Base-by-base conservation (phyloP, 2,888 invertebrate species). In the Drosophila robusta region DNA sequence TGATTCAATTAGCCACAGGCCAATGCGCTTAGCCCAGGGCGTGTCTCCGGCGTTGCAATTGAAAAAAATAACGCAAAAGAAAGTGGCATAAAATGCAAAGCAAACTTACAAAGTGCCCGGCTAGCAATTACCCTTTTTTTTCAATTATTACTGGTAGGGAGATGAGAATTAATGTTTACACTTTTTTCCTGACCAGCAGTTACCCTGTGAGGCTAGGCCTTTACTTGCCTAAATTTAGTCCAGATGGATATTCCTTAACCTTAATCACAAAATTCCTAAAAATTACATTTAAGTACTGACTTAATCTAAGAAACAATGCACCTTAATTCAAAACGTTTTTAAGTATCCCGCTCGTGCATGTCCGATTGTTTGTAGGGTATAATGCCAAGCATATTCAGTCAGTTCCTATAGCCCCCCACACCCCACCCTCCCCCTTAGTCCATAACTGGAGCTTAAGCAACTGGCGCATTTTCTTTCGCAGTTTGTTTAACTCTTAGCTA, bases 1-100 rank as follows among this genome's bases (percentile, higher is more conserved):
- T 87, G 78, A 87, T 87, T 85, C 82, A 82, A 84, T 87, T 87
- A 85, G 78, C 50, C 68, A 83, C 86, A 80, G 77, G 41, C 70
- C 77, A 85, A 63, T 83, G 83, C 75, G 50, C 60, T 74, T 63
- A 66, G 49, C 55, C 51, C 7, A 22, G 61, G 64, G 64, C 73
- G 69, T 72, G 69, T 45, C 64, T 45, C 47, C 39, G 39, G 57
- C 51, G 39, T 60, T 68, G 56, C 63, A 68, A 71, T 54, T 47
- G 47, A 58, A 51, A 54, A 67, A 67, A 32, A 38, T 50, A 47
- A 34, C 54, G 42, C 41, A 56, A 49, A 39, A 54, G 6, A 54
- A 38, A 54, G 11, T 32, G 32, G 11, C 32, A 32, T 11, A 11
- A 32, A 29, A 29, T 29, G 29, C 8, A 29, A 8, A 32, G 3